phyloP scores from a whole-genome alignment of 2,888 invertebrate genomes.

The Oxyscelio sp. region DNA sequence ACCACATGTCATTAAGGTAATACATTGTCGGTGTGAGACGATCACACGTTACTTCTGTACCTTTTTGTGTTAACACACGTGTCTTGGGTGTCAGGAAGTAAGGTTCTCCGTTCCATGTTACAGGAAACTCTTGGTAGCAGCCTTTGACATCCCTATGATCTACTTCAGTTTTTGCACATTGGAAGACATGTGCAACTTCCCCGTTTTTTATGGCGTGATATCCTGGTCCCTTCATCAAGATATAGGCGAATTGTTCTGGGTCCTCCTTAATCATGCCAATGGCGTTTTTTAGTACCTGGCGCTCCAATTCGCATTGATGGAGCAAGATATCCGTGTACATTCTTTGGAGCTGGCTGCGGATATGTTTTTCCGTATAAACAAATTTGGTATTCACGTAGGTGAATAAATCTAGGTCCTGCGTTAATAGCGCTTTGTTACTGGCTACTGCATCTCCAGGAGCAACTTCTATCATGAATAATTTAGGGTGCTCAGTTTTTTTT shows the following conservation, averaged over 20 bases:
- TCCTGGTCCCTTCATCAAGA: constrained; percentile 77
- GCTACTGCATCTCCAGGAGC: not conserved
- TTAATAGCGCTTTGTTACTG: not conserved
- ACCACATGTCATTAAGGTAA: not conserved
- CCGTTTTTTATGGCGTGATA: constrained; percentile 78
- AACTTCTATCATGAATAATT: constrained; percentile 56
- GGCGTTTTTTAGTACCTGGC: constrained; percentile 78
- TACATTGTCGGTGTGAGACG: not conserved
- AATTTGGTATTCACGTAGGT: constrained; percentile 79
- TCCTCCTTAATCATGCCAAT: constrained; percentile 73
- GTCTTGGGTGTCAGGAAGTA: constrained; percentile 76
- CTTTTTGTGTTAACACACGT: constrained; percentile 54
- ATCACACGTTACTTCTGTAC: constrained; percentile 6
- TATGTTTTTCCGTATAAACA: constrained; percentile 78
- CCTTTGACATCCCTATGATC: constrained; percentile 55
- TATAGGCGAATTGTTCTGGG: constrained; percentile 78
- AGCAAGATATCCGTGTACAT: constrained; percentile 76
- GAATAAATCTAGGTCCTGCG: constrained; percentile 73
- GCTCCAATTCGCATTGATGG: constrained; percentile 77
- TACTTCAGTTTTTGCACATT: constrained; percentile 76
- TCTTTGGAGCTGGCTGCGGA: constrained; percentile 63
- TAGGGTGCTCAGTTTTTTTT: constrained; percentile 62
- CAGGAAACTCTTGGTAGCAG: constrained; percentile 73
- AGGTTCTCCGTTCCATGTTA: constrained; percentile 29
- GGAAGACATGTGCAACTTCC: constrained; percentile 79